Evolutionary conservation across 1,140 invertebrate genomes (phyloP), one percentile per base, ranked within the genome.

Genomic region (Scaptomyza graminum): DNA sequence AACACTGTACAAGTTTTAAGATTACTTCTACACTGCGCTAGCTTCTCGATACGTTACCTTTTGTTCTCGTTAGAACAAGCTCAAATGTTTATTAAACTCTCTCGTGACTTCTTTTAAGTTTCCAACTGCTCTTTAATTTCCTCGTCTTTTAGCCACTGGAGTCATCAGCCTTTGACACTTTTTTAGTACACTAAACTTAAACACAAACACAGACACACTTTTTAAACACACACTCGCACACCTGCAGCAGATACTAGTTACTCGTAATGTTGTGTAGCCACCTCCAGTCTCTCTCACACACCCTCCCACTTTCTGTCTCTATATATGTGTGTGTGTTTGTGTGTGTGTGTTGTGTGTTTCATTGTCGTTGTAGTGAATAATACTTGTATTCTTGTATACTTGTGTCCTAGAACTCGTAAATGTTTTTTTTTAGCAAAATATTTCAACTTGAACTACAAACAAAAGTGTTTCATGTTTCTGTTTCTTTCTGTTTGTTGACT

Each of bases 181-280:
- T 1, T 22, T n/a, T 8, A 9, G 9, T 16, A 34, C 28, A 34
- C 41, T 18, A 50, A 46, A 28, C n/a, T 55, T 4, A n/a, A 2
- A 15, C 34, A 62, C 18, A 22, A 25, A 34, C 39, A 51, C 25
- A 37, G 25, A 68, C 57, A 61, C 49, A 44, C 49, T 43, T 49
- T 28, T 22, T 1, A n/a, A n/a, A 1, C 16, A 16, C 65, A 66
- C 57, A 47, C 43, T 52, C 34, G 50, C 31, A 63, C 59, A 63
- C 28, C 51, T 70, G 51, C 67, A 43, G 44, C 55, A 51, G 34
- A 51, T 60, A 51, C 61, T 57, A 37, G 52, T 70, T 56, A 64
- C 28, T 70, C 52, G 61, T 70, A 70, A 70, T 65, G 46, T 65
- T 65, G 47, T 52, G 47, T 70, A 70, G 67, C 39, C n/a, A 4